A percentile compares a stretch with the other conserved stretches of the same genome.
Evolutionary conservation across 2,113 vertebrate genomes (phyloP).

Genomic region (Neolamprologus falcicula): DNA sequence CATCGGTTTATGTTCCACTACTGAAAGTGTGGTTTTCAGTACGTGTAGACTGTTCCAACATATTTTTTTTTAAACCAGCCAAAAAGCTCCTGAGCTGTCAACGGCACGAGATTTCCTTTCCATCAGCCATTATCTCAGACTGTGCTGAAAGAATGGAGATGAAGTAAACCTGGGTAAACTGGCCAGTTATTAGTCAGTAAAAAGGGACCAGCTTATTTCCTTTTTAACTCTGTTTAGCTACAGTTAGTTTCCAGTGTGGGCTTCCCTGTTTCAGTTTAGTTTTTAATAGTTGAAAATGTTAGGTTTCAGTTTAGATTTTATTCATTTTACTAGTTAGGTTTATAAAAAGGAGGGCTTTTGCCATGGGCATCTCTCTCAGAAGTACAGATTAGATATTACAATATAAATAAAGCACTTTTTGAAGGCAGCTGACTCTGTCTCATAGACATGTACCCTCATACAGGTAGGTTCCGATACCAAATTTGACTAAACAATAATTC

Average conservation of each 20-base stretch:
- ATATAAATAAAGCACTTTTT: background rate
- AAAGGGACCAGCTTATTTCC: background rate
- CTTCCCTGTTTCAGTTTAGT: background rate
- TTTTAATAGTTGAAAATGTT: background rate
- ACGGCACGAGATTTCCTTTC: background rate
- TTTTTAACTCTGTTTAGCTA: background rate
- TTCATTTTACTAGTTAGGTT: background rate
- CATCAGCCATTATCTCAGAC: background rate
- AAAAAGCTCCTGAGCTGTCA: background rate
- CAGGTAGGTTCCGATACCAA: background rate
- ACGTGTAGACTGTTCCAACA: background rate
- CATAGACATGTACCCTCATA: background rate
- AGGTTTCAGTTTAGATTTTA: background rate
- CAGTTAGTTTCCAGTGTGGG: background rate
- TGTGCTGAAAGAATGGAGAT: background rate
- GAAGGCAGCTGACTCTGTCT: background rate
- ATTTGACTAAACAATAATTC: background rate
- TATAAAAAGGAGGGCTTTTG: background rate
- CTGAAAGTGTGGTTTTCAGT: background rate
- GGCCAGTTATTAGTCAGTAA: background rate
- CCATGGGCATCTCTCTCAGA: background rate
- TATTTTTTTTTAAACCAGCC: background rate
- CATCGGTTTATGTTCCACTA: background rate
- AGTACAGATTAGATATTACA: background rate
- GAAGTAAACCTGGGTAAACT: background rate